These are phyloP conservation scores for Columba guinea DNA, from an alignment of 2,797 vertebrate species.

Conservation along the genomic window DNA sequence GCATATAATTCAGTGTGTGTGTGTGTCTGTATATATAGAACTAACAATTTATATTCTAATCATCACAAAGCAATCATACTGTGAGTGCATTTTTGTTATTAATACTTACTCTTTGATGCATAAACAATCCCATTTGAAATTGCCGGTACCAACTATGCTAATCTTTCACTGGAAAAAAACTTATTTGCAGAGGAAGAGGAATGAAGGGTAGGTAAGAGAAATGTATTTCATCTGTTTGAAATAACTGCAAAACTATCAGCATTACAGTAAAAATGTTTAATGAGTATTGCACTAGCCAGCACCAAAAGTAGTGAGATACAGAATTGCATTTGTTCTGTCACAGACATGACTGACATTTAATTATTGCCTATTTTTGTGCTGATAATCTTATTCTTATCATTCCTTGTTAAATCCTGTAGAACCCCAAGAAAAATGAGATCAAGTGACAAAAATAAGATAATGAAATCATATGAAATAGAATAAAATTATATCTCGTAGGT, in stretches of 20 bases:
- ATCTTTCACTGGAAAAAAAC: slow-evolving; percentile 62
- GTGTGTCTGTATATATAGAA: slow-evolving; percentile 70
- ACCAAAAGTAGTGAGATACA: slow-evolving; percentile 75
- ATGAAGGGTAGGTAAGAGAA: slow-evolving; percentile 54
- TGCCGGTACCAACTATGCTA: slow-evolving; percentile 63
- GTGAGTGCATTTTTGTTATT: slow-evolving; percentile 73
- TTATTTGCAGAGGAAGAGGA: slow-evolving; percentile 42
- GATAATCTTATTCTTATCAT: slow-evolving; percentile 81
- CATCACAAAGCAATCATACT: slow-evolving; percentile 76
- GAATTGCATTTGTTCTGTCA: slow-evolving; percentile 79
- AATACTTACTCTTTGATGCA: slow-evolving; percentile 75
- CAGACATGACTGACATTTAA: slow-evolving; percentile 81
- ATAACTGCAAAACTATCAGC: slow-evolving; percentile 68
- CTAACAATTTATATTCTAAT: slow-evolving; percentile 76
- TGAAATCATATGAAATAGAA: slow-evolving; percentile 79
- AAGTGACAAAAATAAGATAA: slow-evolving; percentile 82
- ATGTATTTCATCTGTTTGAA: slow-evolving; percentile 58
- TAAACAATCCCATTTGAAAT: slow-evolving; percentile 80
- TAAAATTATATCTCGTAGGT: slow-evolving; percentile 80
- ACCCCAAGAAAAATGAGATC: slow-evolving; percentile 77
- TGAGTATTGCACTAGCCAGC: slow-evolving; percentile 72
- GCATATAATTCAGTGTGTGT: slow-evolving; percentile 51
- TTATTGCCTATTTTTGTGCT: slow-evolving; percentile 81
- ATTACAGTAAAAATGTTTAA: slow-evolving; percentile 73
- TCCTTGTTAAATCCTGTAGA: slow-evolving; percentile 79